Evolutionary conservation across 2,888 invertebrate genomes (phyloP), one percentile per base, ranked within the genome.

Genomic region (Argynnis bischoffii): DNA sequence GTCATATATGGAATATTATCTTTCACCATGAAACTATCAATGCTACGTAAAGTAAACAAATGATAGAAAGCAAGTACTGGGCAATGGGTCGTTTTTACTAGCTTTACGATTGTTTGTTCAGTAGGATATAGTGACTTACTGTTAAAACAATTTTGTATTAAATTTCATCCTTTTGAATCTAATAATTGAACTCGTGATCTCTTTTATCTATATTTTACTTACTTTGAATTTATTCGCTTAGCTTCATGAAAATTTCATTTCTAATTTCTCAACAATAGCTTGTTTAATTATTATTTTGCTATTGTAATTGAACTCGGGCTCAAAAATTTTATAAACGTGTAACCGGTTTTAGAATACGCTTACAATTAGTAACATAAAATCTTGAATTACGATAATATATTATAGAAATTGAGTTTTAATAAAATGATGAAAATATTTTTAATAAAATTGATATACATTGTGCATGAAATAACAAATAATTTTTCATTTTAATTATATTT

Each of bases 1-100:
- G 84, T 84, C 87, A 85, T 77, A 72, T 69, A 70, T 41, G 11
- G 11, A 21, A 26, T 46, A 35, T 59, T 64, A 60, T 68, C 64
- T 57, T 61, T 61, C 61, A 55, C 57, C 57, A 54, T 57, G 63
- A 51, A 55, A 57, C 31, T 31, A 47, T 63, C 41, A 53, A 47
- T 46, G 51, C 41, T n/a, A 54, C 31, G 18, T 57, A 64, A 64
- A 35, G 67, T 64, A 68, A 68, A 68, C 68, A 68, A 68, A 68
- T 64, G 59, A 21, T 50, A 41, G 18, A 31, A 50, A 63, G 6
- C 50, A 47, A 55, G 41, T 26, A n/a, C 26, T 53, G 31, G 35
- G 8, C 11, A 26, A 26, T 41, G 11, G 11, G 35, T 41, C 11
- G 11, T 2, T 41, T 41, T 41, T 41, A 41, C 11, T 41, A n/a